Base-by-base conservation (phyloP, 2,888 invertebrate species). In the Opisthograptis luteolata region DNA sequence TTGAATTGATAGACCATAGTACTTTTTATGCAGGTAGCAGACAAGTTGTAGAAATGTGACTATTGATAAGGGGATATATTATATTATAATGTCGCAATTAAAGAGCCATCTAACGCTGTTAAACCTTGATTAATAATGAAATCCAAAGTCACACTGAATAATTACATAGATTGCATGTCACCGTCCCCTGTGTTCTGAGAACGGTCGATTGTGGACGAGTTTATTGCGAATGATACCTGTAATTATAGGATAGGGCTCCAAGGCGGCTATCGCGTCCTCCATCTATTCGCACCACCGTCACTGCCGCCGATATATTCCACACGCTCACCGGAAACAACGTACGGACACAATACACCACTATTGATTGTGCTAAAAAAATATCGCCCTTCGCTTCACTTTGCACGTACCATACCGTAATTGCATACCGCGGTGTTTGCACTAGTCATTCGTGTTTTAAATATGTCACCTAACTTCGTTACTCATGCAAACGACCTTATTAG, bases 171-270 rank as follows among this genome's bases (percentile, higher is more conserved):
- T 55, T 48, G 64, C 66, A 63, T 68, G 58, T 50, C 53, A 41
- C 43, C 47, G 35, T 54, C 52, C 52, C 62, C 54, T 46, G 56
- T 55, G 51, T 64, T 64, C 65, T 68, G 58, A 54, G 62, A 64
- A 68, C 51, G 58, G 62, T 62, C 62, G 63, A 61, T 64, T 62
- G 68, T 73, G 70, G 73, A 77, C 79, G 63, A 79, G 81, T 82
- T 84, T 83, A 84, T 83, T 84, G 85, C 82, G 67, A 87, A 81
- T 82, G 89, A 89, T 86, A 89, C 84, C 84, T 75, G 84, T 87
- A 87, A 90, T 90, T 89, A 87, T 42, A 42, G 46, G 24, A 43
- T 43, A 62, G 62, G 68, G 58, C 60, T 62, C 58, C 67, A 67
- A 60, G 62, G 54, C 54, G 52, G 61, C 58, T 87, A 88, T 88